phyloP scores from a whole-genome alignment of 2,888 invertebrate species.

The Acronicta alni region DNA sequence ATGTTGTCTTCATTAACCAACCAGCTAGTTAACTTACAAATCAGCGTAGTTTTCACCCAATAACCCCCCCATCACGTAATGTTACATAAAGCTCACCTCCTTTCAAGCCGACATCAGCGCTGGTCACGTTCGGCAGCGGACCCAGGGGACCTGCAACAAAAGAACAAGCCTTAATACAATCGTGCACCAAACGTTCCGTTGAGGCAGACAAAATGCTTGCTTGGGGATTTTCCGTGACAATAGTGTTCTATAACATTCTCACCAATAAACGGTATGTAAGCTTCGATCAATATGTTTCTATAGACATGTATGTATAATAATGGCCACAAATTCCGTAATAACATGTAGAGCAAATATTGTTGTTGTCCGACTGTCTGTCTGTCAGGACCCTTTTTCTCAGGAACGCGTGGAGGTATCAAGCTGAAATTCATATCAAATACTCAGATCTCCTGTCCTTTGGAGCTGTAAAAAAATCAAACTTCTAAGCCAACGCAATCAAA shows the following conservation, averaged over 20 bases:
- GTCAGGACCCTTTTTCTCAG: no score
- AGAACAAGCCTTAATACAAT: constrained; percentile 37
- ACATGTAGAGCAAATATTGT: no score
- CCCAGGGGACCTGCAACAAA: constrained; percentile 80
- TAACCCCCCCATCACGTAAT: not conserved
- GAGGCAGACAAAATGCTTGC: not conserved
- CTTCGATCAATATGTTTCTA: no score
- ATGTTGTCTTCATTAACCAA: no score
- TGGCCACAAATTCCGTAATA: no score
- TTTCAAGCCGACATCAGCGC: constrained; percentile 73
- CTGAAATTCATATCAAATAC: no score
- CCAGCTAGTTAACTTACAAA: not conserved
- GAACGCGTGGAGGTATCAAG: no score
- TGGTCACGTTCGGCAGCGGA: constrained; percentile 79
- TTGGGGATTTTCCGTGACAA: not conserved
- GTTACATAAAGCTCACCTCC: constrained; percentile 69
- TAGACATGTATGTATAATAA: no score
- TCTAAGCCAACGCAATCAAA: no score
- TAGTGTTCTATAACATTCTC: not conserved
- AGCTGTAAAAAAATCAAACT: no score
- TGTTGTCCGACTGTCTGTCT: no score
- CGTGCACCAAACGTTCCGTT: not conserved
- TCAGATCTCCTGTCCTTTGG: no score
- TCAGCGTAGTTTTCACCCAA: not conserved
- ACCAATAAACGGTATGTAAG: not conserved